These are phyloP conservation scores for Triplophysa bombifrons DNA, from an alignment of 2,797 vertebrate species.

Conservation along the genomic window DNA sequence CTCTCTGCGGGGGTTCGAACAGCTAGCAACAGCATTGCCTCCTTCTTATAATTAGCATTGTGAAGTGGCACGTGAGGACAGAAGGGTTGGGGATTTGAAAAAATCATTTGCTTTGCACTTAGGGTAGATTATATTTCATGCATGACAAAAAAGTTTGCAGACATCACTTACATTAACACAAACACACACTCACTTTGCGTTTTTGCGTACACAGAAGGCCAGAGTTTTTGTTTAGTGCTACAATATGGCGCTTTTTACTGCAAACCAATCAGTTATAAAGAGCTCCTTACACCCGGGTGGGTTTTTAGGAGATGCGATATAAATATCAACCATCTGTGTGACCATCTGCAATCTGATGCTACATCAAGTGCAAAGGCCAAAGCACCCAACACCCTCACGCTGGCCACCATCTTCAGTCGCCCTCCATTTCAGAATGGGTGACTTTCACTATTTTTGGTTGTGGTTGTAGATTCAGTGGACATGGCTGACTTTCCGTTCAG, in stretches of 20 bases:
- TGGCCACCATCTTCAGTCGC: constrained; percentile 59
- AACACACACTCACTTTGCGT: not conserved
- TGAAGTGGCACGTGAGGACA: constrained; percentile 50
- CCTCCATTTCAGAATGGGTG: constrained; percentile 21
- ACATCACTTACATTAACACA: not conserved
- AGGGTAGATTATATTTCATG: not conserved
- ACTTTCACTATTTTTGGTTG: constrained; percentile 13
- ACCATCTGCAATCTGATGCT: constrained; percentile 81
- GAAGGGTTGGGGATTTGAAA: not conserved
- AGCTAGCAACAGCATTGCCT: constrained; percentile 53
- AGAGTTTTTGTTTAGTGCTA: constrained; percentile 47
- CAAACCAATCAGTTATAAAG: constrained; percentile 72
- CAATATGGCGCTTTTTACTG: constrained; percentile 62
- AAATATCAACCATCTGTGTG: constrained; percentile 82
- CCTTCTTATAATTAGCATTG: constrained; percentile 65
- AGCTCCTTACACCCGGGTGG: constrained; percentile 73
- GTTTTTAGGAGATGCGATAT: constrained; percentile 76
- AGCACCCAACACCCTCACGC: constrained; percentile 71
- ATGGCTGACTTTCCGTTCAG: constrained; percentile 9
- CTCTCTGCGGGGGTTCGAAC: constrained; percentile 28
- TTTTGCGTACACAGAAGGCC: constrained; percentile 25
- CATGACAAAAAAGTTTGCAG: not conserved
- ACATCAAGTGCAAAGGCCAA: constrained; percentile 75
- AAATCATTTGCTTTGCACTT: not conserved
- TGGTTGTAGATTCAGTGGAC: not conserved